Base-by-base conservation (phyloP, 1,140 invertebrate species). In the Meteorus sp. region DNA sequence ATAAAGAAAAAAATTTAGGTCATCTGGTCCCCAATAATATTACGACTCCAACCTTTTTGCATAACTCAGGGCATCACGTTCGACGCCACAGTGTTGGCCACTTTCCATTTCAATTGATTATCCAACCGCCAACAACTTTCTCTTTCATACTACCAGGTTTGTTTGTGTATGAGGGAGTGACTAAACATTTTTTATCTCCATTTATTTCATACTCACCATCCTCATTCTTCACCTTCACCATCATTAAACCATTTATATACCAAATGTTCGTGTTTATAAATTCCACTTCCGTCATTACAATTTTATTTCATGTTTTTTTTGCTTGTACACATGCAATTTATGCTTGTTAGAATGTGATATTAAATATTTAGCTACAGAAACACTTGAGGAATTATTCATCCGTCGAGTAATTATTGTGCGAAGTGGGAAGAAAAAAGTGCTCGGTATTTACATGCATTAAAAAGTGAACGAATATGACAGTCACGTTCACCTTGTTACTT, bases 51-150 rank as follows among this genome's bases (percentile, higher is more conserved):
- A 43, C 37, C 9, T 27, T 59, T 59, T 59, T 59, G 35, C 37
- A 52, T 59, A 59, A 52, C 33, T n/a, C 31, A 54, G 35, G n/a
- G 17, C 17, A 39, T 39, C 17, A 15, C 13, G 11, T 39, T 7
- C 17, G 11, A 3, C 20, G 41, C 5, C 17, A 39, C 19, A 44
- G 11, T 19, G 15, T 19, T 52, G 60, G 64, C 57, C 63, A 73
- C 74, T 76, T 75, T 76, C 74, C 65, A 68, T 73, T 74, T 76
- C 72, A 66, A n/a, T 66, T 54, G 57, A 66, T 75, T 74, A 74
- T 74, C 58, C 70, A 75, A 75, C 66, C 61, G 6, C 53, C 11
- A 25, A 17, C 33, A 56, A 74, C 73, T 75, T 74, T 75, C 73
- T 73, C 72, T 56, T 19, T 47, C 23, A 47, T 35, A 35, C 29